These are phyloP conservation scores for Rachycentron canadum DNA, from an alignment of 2,797 vertebrate species.

Conservation along the genomic window DNA sequence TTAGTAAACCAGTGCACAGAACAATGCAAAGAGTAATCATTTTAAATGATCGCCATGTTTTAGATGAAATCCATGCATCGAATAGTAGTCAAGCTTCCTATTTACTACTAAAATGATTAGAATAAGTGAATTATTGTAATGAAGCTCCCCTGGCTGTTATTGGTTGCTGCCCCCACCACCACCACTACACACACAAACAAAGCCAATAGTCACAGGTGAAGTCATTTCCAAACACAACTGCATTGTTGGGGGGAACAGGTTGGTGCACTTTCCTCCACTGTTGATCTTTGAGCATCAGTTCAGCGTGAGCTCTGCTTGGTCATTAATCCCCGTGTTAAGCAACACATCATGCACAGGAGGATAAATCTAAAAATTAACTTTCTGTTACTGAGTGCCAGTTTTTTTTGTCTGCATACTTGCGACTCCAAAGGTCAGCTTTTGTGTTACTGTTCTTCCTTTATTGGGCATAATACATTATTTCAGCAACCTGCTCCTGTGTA, in stretches of 20 bases:
- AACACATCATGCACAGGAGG: not conserved
- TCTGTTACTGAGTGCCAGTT: not conserved
- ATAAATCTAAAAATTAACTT: constrained; percentile 19
- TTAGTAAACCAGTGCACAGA: not conserved
- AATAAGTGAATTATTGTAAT: not conserved
- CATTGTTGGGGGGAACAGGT: constrained; percentile 81
- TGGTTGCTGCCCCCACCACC: constrained; percentile 1
- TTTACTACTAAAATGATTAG: not conserved
- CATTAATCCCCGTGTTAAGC: not conserved
- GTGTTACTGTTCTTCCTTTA: constrained; percentile 43
- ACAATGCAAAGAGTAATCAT: not conserved
- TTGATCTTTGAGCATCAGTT: constrained; percentile 58
- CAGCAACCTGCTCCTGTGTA: not conserved
- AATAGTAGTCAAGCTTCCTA: not conserved
- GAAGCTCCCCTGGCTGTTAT: constrained; percentile 20
- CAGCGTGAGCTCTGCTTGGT: constrained; percentile 39
- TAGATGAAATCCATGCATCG: not conserved
- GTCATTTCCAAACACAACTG: constrained; percentile 58
- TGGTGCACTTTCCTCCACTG: constrained; percentile 67
- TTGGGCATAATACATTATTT: constrained; percentile 30
- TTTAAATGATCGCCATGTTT: not conserved
- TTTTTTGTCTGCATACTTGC: constrained; percentile 11
- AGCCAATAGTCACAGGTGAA: constrained; percentile 58
- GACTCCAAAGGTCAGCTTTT: constrained; percentile 71
- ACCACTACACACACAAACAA: constrained; percentile 49